Base-by-base conservation (phyloP, 1,140 invertebrate species). In the Araneus ventricosus region DNA sequence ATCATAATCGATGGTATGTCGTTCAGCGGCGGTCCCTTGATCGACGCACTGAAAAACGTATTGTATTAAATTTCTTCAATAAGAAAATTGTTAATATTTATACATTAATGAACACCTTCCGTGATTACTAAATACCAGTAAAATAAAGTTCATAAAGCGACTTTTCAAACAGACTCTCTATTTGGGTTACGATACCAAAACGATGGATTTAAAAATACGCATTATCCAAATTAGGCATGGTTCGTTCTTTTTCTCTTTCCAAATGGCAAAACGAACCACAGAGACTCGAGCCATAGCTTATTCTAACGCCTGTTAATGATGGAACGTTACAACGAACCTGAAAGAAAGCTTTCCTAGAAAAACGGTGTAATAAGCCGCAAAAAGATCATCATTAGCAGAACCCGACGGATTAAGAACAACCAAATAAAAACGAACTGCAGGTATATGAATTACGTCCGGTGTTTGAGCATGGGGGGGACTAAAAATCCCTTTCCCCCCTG, bases 371-470 rank as follows among this genome's bases (percentile, higher is more conserved):
- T 75, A 75, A 75, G 70, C 70, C 34, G 70, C 70, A 75, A 75
- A 75, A 75, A 75, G 70, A 75, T 84, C 80, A 84, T 84, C 80
- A 84, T 84, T 84, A 84, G 45, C 30, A 45, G 45, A 84, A 45
- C 39, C 41, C 39, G 45, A 84, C 37, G 86, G 86, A 88, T 88
- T 88, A 88, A 88, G 61, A 39, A 88, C 37, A 88, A 70, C 34
- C 59, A 70, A 67, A 88, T 27, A 67, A 88, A 88, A 88, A 87
- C 41, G 61, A n/a, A 30, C 30, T 24, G 24, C 24, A 70, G 45
- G 45, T 39, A 61, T 88, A 88, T 88, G 86, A 88, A 37, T 88
- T 88, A 88, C 86, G 86, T 70, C 63, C n/a, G 86, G 34, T 75
- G 70, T 37, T 75, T 75, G 30, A 34, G 30, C n/a, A 63, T 7